Conservation (phyloP, 2,888 invertebrate species). For the Eupithecia pulchellata region DNA sequence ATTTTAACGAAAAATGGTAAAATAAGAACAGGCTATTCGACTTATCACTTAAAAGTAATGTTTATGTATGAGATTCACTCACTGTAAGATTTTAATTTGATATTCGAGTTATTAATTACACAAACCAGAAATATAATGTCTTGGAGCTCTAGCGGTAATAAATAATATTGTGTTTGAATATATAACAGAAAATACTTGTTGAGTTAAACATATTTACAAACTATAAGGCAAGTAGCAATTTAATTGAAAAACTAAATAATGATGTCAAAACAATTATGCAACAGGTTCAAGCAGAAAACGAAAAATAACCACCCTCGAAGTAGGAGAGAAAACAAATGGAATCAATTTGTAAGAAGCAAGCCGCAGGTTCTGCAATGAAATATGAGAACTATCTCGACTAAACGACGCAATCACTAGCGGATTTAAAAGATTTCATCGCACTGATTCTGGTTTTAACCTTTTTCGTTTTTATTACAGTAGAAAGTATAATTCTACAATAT, state of each 20-base stretch:
- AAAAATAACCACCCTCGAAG: conserved; percentile 41
- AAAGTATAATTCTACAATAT: conserved; percentile 18
- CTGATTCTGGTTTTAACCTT: conserved; percentile 57
- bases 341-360: conserved; percentile 73
- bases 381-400: conserved; percentile 77
- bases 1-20: conserved; percentile 47
- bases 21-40: conserved; percentile 46
- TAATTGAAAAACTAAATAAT: not conserved
- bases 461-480: conserved; percentile 38
- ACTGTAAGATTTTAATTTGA: conserved; percentile 20
- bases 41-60: conserved; percentile 46
- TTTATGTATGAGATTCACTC: conserved; percentile 35
- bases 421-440: conserved; percentile 71
- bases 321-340: conserved; percentile 62
- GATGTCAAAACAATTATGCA: conserved; percentile 34
- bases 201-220: not conserved
- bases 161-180: not conserved
- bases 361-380: conserved; percentile 72
- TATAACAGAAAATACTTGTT: not conserved
- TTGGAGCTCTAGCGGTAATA: conserved; percentile 6
- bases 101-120: conserved; percentile 10
- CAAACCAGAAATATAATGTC: conserved; percentile 6
- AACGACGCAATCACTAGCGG: conserved; percentile 81
- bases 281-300: conserved; percentile 34
- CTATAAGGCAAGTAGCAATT: not conserved